These are phyloP conservation scores for Plebejus anna DNA, from an alignment of 2,888 invertebrate species.

Conservation along the genomic window DNA sequence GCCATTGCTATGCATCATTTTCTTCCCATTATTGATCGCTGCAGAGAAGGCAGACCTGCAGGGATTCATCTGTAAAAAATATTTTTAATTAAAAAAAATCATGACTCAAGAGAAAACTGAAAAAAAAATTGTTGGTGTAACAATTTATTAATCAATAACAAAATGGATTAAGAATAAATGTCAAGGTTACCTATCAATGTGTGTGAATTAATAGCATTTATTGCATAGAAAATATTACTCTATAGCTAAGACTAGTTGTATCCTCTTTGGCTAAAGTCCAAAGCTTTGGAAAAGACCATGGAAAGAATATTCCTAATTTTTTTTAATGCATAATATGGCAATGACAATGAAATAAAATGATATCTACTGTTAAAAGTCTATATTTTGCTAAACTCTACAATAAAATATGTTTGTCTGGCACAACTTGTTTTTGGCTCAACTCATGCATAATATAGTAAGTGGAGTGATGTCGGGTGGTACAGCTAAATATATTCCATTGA, in stretches of 20 bases:
- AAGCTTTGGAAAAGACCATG: too few relatives aligned
- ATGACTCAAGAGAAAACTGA: not conserved
- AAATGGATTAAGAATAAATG: not conserved
- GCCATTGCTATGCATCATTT: conserved; percentile 51
- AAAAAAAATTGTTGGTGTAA: not conserved
- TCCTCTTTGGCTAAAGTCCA: too few relatives aligned
- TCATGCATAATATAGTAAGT: conserved; percentile 1
- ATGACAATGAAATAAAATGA: not conserved
- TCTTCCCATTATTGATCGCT: conserved; percentile 55
- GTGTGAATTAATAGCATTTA: not conserved
- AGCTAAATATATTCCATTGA: conserved; percentile 3
- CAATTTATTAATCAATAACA: not conserved
- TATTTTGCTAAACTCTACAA: not conserved
- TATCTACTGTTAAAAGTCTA: not conserved
- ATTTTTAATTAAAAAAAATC: not conserved
- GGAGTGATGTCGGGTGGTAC: not conserved
- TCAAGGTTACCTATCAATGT: not conserved
- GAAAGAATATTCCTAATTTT: too few relatives aligned
- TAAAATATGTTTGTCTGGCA: not conserved
- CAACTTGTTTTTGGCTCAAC: conserved; percentile 1
- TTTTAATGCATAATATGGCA: not conserved
- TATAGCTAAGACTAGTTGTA: too few relatives aligned
- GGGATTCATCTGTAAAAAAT: conserved; percentile 51
- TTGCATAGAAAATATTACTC: too few relatives aligned
- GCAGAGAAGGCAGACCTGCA: conserved; percentile 57